These are phyloP conservation scores for Emydocephalus ijimae DNA, from an alignment of 2,113 vertebrate species.

Conservation along the genomic window DNA sequence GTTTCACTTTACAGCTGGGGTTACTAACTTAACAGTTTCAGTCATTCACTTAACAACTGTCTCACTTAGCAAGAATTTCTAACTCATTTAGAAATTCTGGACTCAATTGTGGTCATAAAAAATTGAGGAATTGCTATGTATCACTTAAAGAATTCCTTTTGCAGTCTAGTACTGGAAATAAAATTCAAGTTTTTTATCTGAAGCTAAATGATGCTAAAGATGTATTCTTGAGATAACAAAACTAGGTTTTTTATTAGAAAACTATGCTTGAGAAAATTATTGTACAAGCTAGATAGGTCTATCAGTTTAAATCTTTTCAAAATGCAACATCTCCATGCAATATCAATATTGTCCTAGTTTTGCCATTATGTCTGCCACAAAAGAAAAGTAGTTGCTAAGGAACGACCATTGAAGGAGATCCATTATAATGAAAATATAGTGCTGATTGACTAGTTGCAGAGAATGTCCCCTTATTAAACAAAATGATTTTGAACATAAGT, in stretches of 20 bases:
- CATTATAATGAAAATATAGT: background rate
- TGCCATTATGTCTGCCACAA: background rate
- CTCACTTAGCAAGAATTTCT: no score
- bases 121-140: background rate
- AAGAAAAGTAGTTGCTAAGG: background rate
- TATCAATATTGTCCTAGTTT: background rate
- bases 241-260: background rate
- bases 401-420: background rate
- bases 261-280: background rate
- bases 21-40: no score
- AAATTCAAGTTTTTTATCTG: background rate
- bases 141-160: background rate
- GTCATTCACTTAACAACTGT: no score
- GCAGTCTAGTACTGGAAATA: background rate
- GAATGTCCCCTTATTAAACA: background rate
- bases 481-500: background rate
- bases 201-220: background rate
- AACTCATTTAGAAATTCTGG: no score
- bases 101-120: no score
- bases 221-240: background rate
- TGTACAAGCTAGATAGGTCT: background rate
- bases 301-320: background rate
- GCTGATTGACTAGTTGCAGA: background rate
- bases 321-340: background rate
- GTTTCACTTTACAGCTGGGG: no score